These are phyloP conservation scores for Peromyscus melanophrys DNA, from an alignment of 2,797 vertebrate genomes.

Conservation along the genomic window DNA sequence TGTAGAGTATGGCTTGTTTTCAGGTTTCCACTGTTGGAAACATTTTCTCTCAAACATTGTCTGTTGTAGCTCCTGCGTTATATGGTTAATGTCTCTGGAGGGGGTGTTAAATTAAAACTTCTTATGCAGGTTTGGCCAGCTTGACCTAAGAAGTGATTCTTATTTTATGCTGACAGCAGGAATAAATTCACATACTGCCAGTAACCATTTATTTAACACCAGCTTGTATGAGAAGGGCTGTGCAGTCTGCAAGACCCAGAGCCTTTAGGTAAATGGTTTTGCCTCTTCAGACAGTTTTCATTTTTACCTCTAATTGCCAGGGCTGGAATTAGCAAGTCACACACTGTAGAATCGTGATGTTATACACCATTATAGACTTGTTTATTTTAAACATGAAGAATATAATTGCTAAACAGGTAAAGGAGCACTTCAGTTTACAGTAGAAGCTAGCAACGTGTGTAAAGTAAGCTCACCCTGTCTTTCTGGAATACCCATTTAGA, in stretches of 20 bases:
- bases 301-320: slow-evolving; percentile 37
- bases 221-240: not conserved
- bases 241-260: not conserved
- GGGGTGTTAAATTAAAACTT: slow-evolving; percentile 24
- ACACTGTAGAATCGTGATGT: not conserved
- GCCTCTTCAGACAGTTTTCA: not conserved
- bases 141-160: not conserved
- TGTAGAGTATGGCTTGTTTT: not conserved
- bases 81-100: not conserved
- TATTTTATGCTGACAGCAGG: not conserved
- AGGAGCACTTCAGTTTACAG: slow-evolving; percentile 1
- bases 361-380: no score
- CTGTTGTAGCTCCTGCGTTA: not conserved
- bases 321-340: slow-evolving; percentile 4
- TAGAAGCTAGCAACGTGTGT: not conserved
- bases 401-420: not conserved
- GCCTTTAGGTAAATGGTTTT: slow-evolving; percentile 15
- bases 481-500: slow-evolving; percentile 43
- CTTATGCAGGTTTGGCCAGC: not conserved
- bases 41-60: not conserved
- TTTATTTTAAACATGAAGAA: slow-evolving; percentile 48
- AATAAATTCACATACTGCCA: not conserved
- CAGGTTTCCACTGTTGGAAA: not conserved
- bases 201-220: not conserved
- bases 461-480: not conserved